These are phyloP conservation scores for Pelusios castaneus DNA, from an alignment of 2,113 vertebrate species.

Conservation along the genomic window DNA sequence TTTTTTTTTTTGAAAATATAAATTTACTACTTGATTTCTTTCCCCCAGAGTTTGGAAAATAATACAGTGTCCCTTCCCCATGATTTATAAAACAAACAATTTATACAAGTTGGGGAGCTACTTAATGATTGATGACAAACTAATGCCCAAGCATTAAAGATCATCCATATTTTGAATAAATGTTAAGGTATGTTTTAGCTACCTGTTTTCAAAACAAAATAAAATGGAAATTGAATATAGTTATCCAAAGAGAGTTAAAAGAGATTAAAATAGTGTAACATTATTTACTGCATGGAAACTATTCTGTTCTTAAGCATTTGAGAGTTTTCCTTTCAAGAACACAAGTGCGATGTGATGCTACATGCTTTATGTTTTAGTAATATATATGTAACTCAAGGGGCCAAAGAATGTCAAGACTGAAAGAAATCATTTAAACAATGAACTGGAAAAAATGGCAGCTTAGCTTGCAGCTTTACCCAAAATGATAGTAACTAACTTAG, in stretches of 20 bases:
- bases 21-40: not conserved
- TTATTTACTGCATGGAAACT: slow-evolving; percentile 39
- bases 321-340: slow-evolving; percentile 71
- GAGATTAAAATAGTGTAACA: slow-evolving; percentile 30
- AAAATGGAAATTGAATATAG: slow-evolving; percentile 13
- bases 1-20: not conserved
- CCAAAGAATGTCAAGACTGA: slow-evolving; percentile 62
- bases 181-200: slow-evolving; percentile 13
- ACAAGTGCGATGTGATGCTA: slow-evolving; percentile 45
- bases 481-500: slow-evolving; percentile 68
- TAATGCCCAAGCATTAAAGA: not conserved
- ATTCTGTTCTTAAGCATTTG: slow-evolving; percentile 63
- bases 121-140: not conserved
- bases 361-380: slow-evolving; percentile 72
- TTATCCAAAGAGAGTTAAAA: slow-evolving; percentile 17
- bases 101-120: not conserved
- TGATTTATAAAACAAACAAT: not conserved
- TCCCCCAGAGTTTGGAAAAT: not conserved
- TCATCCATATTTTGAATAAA: not conserved
- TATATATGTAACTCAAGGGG: slow-evolving; percentile 69
- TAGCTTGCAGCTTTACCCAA: slow-evolving; percentile 67
- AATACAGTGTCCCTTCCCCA: not conserved
- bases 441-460: slow-evolving; percentile 69
- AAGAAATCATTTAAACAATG: slow-evolving; percentile 71
- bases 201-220: slow-evolving; percentile 10